phyloP scores from a whole-genome alignment of 1,140 invertebrate genomes.

The Brachionus calyciflorus region DNA sequence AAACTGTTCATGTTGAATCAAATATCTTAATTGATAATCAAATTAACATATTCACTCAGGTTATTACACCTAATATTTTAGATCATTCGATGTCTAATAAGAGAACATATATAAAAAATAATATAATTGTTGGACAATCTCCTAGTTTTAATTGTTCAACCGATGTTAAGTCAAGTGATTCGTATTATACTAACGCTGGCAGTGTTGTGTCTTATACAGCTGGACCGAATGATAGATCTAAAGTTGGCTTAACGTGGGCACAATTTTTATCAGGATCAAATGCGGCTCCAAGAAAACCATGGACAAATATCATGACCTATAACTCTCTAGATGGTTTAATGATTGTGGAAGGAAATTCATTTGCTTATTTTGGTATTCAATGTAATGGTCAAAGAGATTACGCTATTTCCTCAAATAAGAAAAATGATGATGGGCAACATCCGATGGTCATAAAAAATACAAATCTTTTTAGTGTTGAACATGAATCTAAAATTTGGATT shows the following conservation, averaged over 20 bases:
- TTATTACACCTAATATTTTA: conserved; percentile 19
- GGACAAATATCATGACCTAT: conserved; percentile 36
- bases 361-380: not conserved
- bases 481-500: conserved; percentile 19
- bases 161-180: not conserved
- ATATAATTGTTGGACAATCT: conserved; percentile 16
- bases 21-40: conserved; percentile 33
- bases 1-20: conserved; percentile 9
- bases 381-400: not conserved
- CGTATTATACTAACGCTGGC: not conserved
- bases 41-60: not conserved
- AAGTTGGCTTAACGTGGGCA: conserved; percentile 49
- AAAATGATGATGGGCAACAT: conserved; percentile 45
- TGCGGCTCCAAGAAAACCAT: conserved; percentile 51
- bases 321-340: conserved; percentile 40
- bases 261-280: conserved; percentile 52
- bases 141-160: not conserved
- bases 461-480: not conserved
- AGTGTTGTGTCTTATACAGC: not conserved
- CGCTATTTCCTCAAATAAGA: not conserved
- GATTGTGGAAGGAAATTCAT: conserved; percentile 4
- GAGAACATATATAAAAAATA: not conserved
- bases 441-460: conserved; percentile 2
- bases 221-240: conserved; percentile 41
- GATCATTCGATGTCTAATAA: conserved; percentile 9